Percentiles rank a stretch among this genome's conserved stretches.
These are phyloP conservation scores for Malurus alboscapulatus DNA, from an alignment of 2,113 vertebrate genomes.

Conservation along the genomic window DNA sequence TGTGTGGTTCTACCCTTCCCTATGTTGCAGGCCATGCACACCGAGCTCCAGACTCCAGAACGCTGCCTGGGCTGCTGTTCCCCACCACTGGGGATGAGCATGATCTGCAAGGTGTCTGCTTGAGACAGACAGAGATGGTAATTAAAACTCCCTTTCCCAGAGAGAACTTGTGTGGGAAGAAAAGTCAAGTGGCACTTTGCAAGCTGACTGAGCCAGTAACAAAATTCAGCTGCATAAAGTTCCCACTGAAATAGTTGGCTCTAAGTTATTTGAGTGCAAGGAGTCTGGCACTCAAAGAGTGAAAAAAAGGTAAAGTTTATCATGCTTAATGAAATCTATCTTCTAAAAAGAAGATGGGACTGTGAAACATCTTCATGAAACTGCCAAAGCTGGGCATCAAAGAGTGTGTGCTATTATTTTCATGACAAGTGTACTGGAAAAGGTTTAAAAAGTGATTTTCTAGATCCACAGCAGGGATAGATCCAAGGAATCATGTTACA, in stretches of 20 bases:
- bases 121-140: background rate
- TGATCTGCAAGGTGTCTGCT: background rate
- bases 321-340: background rate
- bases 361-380: background rate
- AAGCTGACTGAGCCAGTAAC: background rate
- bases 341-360: background rate
- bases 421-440: background rate
- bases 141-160: background rate
- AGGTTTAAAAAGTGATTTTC: background rate
- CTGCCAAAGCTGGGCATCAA: background rate
- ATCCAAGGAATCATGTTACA: background rate
- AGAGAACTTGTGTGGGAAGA: background rate
- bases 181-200: background rate
- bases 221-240: background rate
- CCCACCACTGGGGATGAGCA: accelerated
- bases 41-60: background rate
- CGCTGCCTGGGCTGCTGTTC: background rate
- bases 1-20: background rate
- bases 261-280: background rate
- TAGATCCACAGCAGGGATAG: background rate
- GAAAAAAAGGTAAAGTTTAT: background rate
- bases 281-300: background rate
- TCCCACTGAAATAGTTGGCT: background rate
- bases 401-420: background rate
- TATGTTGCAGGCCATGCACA: background rate